phyloP scores from a whole-genome alignment of 2,797 vertebrate genomes.

The Phoebastria nigripes region DNA sequence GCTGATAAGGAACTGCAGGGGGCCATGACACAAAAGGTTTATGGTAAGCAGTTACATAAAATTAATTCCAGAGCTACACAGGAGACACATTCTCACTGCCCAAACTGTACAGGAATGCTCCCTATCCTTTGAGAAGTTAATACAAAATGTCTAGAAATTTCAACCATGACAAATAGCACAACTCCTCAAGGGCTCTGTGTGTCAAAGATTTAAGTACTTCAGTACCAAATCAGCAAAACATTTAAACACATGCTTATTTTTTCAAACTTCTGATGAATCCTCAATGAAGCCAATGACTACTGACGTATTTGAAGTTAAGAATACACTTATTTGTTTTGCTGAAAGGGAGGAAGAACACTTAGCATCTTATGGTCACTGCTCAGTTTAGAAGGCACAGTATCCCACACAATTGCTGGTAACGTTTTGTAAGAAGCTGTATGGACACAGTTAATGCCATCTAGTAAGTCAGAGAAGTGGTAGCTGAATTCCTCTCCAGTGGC shows the following conservation, averaged over 20 bases:
- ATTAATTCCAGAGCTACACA: background rate
- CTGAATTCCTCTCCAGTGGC: background rate
- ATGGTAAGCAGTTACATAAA: background rate
- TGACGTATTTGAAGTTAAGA: background rate
- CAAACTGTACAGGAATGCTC: background rate
- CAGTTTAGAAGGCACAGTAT: background rate
- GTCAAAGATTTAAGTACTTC: background rate
- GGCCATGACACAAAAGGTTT: background rate
- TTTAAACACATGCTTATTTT: background rate
- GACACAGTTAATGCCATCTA: background rate
- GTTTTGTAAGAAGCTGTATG: background rate
- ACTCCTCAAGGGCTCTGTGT: background rate
- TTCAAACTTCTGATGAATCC: background rate
- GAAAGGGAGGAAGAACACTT: background rate
- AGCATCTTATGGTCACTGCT: background rate
- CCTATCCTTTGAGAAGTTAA: background rate
- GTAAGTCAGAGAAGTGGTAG: background rate
- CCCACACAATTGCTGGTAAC: background rate
- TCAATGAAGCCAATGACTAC: background rate
- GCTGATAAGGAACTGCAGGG: background rate
- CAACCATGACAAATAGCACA: background rate
- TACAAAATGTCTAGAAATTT: background rate
- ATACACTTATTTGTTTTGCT: background rate
- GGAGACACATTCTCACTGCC: background rate
- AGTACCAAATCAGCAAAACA: background rate